phyloP scores from a whole-genome alignment of 2,888 invertebrate species.

The Liopterus haemorrhoidalis region DNA sequence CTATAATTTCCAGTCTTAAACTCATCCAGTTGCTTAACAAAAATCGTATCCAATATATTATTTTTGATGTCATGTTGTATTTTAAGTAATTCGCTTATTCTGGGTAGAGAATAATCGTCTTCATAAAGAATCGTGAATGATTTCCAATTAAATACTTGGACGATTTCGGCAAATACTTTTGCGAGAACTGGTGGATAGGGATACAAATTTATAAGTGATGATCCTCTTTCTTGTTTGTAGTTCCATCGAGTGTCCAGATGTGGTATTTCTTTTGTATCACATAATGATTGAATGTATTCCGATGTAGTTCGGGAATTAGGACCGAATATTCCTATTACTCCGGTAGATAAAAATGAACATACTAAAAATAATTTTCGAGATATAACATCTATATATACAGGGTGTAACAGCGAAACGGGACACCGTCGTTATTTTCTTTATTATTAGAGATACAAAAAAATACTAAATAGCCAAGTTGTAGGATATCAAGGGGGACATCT shows the following conservation, averaged over 20 bases:
- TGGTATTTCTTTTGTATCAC: slow-evolving; percentile 74
- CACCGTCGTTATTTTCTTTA: too few species aligned
- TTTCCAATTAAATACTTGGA: slow-evolving; percentile 71
- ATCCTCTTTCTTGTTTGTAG: slow-evolving; percentile 39
- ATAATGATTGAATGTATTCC: slow-evolving; percentile 69
- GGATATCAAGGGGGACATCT: too few species aligned
- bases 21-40: slow-evolving; percentile 58
- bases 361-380: slow-evolving; percentile 8
- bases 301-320: slow-evolving; percentile 60
- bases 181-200: slow-evolving; percentile 27
- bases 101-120: slow-evolving; percentile 59
- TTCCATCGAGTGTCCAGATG: slow-evolving; percentile 70
- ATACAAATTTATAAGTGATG: slow-evolving; percentile 17
- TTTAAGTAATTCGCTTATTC: slow-evolving; percentile 65
- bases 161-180: slow-evolving; percentile 61
- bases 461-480: too few species aligned
- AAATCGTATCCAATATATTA: too few species aligned
- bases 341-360: slow-evolving; percentile 40
- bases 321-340: slow-evolving; percentile 72
- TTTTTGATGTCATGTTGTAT: slow-evolving; percentile 54
- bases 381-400: neutral
- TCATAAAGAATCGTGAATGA: slow-evolving; percentile 84
- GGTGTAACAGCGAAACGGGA: too few species aligned
- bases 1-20: slow-evolving; percentile 59
- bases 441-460: too few species aligned